phyloP scores from a whole-genome alignment of 1,140 invertebrate genomes.

The Drosophila lacteicornis region DNA sequence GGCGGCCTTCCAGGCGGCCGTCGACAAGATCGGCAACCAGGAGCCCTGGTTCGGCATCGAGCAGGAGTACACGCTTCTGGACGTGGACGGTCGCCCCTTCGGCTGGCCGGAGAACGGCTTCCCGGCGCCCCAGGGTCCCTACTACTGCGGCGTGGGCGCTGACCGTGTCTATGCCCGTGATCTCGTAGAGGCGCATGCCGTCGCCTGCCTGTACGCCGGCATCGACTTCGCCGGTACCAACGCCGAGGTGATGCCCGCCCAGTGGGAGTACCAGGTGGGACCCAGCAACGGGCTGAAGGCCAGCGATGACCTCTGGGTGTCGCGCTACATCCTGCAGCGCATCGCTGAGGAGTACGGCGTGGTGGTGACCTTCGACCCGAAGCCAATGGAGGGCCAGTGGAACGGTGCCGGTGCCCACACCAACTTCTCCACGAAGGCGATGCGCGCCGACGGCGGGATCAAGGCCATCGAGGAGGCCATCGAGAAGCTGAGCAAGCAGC shows the following conservation, averaged over 20 bases:
- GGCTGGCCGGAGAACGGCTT: constrained; percentile 97
- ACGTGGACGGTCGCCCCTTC: constrained; percentile 94
- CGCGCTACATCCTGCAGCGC: constrained; percentile 90
- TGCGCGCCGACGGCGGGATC: constrained; percentile 92
- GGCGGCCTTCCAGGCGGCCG: constrained; percentile 66
- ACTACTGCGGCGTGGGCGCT: constrained; percentile 97
- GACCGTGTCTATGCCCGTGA: constrained; percentile 97
- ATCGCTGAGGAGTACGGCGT: constrained; percentile 96
- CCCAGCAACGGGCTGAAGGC: constrained; percentile 92
- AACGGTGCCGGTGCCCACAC: constrained; percentile 94
- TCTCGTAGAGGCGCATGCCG: constrained; percentile 94
- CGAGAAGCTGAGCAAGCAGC: constrained; percentile 92
- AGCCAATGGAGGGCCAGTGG: constrained; percentile 94
- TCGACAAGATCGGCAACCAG: constrained; percentile 85
- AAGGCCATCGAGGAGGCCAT: constrained; percentile 91
- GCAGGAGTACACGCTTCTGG: constrained; percentile 96
- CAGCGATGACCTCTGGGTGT: constrained; percentile 95
- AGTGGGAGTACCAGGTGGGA: constrained; percentile 88
- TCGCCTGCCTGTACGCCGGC: constrained; percentile 94
- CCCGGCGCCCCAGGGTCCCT: constrained; percentile 95
- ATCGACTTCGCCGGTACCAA: constrained; percentile 95
- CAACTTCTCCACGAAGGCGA: constrained; percentile 93
- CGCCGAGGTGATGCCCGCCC: constrained; percentile 97
- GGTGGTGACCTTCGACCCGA: constrained; percentile 93
- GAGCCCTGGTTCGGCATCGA: constrained; percentile 97